These are phyloP conservation scores for Hecatera dysodea DNA, from an alignment of 2,888 invertebrate genomes.

Conservation along the genomic window DNA sequence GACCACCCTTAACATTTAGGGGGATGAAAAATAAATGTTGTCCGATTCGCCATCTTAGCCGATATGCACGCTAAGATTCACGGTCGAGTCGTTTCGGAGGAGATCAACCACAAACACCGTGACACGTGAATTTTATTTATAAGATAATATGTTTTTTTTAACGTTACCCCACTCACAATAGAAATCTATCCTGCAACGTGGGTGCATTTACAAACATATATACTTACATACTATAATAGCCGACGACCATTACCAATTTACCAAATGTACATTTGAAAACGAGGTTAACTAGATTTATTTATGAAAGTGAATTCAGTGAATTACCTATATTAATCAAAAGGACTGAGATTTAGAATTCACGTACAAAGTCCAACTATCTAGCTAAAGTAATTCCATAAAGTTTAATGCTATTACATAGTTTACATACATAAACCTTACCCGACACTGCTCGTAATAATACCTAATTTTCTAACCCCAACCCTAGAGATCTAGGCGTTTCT, in stretches of 20 bases:
- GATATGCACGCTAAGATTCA: no score
- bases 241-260: neutral
- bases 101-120: no score
- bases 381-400: constrained; percentile 35
- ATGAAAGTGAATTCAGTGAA: neutral
- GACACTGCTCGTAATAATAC: constrained; percentile 21
- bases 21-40: no score
- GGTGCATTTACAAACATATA: no score
- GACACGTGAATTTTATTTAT: no score
- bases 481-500: constrained; percentile 48
- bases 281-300: neutral
- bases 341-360: constrained; percentile 1
- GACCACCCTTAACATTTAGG: no score
- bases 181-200: no score
- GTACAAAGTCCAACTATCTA: neutral
- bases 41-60: no score
- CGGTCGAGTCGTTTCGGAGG: no score
- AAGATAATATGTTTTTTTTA: no score
- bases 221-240: no score
- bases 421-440: constrained; percentile 6
- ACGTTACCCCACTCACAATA: no score
- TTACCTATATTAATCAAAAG: neutral
- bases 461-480: constrained; percentile 32
- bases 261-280: neutral
- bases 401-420: constrained; percentile 44